Evolutionary conservation across 1,140 invertebrate species (phyloP), one percentile per base, ranked within the genome.

Genomic region (Caenorhabditis brenneri): DNA sequence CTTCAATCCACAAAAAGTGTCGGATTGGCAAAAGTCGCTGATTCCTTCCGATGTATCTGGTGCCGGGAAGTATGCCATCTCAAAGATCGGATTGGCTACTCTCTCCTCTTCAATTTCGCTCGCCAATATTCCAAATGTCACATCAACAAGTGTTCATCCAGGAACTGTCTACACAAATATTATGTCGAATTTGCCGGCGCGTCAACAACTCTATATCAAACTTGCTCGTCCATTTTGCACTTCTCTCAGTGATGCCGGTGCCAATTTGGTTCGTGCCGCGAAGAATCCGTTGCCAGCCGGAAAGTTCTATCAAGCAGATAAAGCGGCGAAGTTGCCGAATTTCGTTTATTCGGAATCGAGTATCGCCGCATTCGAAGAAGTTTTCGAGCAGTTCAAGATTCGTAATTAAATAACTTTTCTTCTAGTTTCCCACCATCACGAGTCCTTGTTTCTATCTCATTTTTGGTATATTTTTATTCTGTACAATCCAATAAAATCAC

Each of bases 141-240:
- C 65, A 6, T 29, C 65, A 16, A 74, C 65, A 46, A 74, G 65
- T 42, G 65, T 74, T 22, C 65, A 74, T 42, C 65, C 65, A 15
- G 65, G 65, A 74, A 74, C 65, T 27, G 65, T 74, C 65, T 74
- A 74, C 65, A 74, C 65, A 42, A 74, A 74, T 74, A 74, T 74
- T n/a, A 74, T 74, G 65, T 74, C 65, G 9, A 74, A 74, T 74
- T 15, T 74, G 1, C 65, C 65, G 22, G 33, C 65, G 42, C 65
- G 65, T 42, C 65, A 74, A 19, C 65, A 74, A 74, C 46, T 74
- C 36, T 74, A 74, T 36, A 74, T 74, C 33, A 74, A 74, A 42
- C 65, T 74, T 15, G 65, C 65, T 74, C 65, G 65, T 27, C 65
- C 65, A 12, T 74, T 74, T 22, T 42, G n/a, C 7, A 74, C 65